phyloP scores from a whole-genome alignment of 37 sponge, comb jelly and placozoan genomes.

The Haliclona indistincta region DNA sequence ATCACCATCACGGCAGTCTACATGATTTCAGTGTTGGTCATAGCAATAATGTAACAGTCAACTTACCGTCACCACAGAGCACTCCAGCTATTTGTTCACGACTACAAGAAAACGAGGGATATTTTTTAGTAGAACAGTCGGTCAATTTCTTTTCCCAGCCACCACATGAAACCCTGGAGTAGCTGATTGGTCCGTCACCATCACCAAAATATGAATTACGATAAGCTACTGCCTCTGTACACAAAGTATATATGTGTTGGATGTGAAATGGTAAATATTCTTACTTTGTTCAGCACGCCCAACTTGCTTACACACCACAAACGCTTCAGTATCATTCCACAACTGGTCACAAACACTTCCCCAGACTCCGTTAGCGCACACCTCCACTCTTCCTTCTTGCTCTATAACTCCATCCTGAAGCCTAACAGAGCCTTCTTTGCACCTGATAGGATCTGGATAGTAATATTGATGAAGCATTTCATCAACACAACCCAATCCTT shows the following conservation, averaged over 20 bases:
- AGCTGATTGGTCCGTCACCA: conserved; percentile 20
- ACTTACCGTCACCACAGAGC: conserved; percentile 4
- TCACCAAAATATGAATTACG: conserved; percentile 3
- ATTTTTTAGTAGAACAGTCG: not conserved
- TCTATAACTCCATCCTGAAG: conserved; percentile 2
- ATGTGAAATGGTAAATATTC: not conserved
- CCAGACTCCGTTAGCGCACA: conserved; percentile 7
- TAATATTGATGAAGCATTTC: too few species aligned
- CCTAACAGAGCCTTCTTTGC: conserved; percentile 2
- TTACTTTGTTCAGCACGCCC: conserved; percentile 8
- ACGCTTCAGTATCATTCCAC: conserved; percentile 3
- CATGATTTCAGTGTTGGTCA: not conserved
- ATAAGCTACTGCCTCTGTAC: conserved; percentile 2
- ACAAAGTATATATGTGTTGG: not conserved
- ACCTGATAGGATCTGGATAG: not conserved
- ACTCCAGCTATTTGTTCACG: conserved; percentile 7
- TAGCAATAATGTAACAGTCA: not conserved
- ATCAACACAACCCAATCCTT: too few species aligned
- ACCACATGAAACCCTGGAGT: not conserved
- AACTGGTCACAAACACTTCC: not conserved
- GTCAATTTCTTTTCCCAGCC: conserved; percentile 8
- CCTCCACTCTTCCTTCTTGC: conserved; percentile 3
- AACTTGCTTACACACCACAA: not conserved
- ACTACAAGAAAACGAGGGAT: not conserved
- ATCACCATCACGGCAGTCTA: conserved; percentile 9